Evolutionary conservation across 2,797 vertebrate species (phyloP), one percentile per base, ranked within the genome.

Genomic region (Pangasius krempfi): DNA sequence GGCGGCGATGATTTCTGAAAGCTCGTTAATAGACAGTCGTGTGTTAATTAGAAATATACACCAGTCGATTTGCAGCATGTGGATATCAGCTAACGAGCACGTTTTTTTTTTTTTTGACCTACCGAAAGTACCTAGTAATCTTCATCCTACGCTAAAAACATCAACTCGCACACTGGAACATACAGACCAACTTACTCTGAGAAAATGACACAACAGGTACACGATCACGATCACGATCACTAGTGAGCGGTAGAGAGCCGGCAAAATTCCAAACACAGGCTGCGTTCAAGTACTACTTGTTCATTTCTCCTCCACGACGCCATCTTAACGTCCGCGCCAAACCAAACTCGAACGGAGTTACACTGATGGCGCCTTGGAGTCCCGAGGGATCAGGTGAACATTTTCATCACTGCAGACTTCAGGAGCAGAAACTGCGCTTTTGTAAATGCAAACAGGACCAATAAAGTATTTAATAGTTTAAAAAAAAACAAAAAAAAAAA

Each of bases 111-210:
- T 54, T 54, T 16, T 54, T 22, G 12, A 50, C 44, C 56, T 9
- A 27, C 80, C 22, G 22, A 40, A 37, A 84, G 87, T 84, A 88
- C 80, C 80, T 18, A 62, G 66, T 27, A 75, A 50, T 58, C 62
- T 54, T 47, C 80, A 12, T 60, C 7, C 40, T 25, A 25, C 22
- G 2, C 40, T 44, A 75, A 47, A 62, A 37, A 20, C 50, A 3
- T 58, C 0, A 20, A 47, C 40, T 56, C 8, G 5, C 76, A 52
- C 78, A 54, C 22, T 30, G 44, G 68, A 9, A 72, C 40, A 86
- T 25, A 27, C 73, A 86, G 37, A 62, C 8, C 40, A 13, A 52
- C 50, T 12, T 5, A 1, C 18, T 81, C 58, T 30, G 8, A 18
- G 12, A 54, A 3, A 20, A 52, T 2, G 13, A 66, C 44, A 62